Base-by-base conservation (phyloP, 2,888 invertebrate genomes). In the Bedellia somnulentella region DNA sequence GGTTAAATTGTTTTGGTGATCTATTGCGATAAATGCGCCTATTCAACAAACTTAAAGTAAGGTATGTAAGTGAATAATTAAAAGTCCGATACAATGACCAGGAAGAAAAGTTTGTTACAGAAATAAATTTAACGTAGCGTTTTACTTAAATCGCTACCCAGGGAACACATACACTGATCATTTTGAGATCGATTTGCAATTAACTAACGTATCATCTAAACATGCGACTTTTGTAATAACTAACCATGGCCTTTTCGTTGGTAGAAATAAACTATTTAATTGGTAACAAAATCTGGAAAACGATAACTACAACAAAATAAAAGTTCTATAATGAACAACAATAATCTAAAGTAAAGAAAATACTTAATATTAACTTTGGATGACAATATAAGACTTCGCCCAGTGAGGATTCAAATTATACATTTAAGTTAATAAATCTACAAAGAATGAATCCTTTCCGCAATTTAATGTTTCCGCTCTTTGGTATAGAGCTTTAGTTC, bases 161-260 rank as follows among this genome's bases (percentile, higher is more conserved):
- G 57, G 57, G 59, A 68, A 64, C 53, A 62, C 64, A 71, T 68
- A 73, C 70, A 70, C 58, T 73, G 73, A 75, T 70, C 73, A 60
- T 63, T 56, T 68, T 73, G 73, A 75, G 73, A 75, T 75, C 73
- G 56, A 52, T 46, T 57, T 58, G 57, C 62, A 25, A 24, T 12
- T 17, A 16, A 18, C 28, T 18, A 32, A 24, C 24, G 29, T 24
- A 25, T 12, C 8, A 31, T 24, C 27, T 27, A 16, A 23, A 17
- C 21, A 30, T 18, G 15, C 18, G 29, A 23, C 23, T 18, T 29
- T 23, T 29, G 23, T 24, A 18, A 24, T 49, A 50, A 54, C 50
- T 57, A 60, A 64, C 55, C 54, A 68, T 67, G 67, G 66, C 66
- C 67, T 61, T 62, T 56, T 56, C 50, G 49, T 52, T 51, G 45